A percentile compares a stretch with the other conserved stretches of the same genome.
These are phyloP conservation scores for Alethe castanea DNA, from an alignment of 2,113 vertebrate genomes.

Conservation along the genomic window DNA sequence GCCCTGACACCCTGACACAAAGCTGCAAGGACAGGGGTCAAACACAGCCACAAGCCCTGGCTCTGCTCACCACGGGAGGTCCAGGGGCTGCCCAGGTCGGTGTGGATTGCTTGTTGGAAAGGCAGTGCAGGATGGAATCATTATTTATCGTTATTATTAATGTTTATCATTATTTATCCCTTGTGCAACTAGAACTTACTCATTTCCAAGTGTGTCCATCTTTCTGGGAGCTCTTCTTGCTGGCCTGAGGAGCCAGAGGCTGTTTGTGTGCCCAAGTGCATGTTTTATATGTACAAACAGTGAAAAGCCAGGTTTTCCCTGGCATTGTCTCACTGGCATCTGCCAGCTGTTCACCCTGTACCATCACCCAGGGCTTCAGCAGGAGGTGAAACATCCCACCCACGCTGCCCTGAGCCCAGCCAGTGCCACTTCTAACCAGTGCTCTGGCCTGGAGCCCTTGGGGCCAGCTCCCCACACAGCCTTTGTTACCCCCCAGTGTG, in stretches of 20 bases:
- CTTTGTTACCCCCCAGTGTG: no score
- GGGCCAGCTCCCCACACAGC: no score
- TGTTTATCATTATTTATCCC: not conserved
- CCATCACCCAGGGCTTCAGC: accelerated
- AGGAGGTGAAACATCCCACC: not conserved
- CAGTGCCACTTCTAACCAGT: not conserved
- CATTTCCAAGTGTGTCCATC: not conserved
- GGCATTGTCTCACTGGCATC: accelerated
- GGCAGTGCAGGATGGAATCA: not conserved
- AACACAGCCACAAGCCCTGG: accelerated
- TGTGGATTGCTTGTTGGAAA: not conserved
- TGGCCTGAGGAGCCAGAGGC: not conserved
- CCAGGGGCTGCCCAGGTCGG: not conserved
- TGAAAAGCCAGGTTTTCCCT: not conserved
- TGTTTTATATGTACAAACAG: no score
- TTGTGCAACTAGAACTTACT: not conserved
- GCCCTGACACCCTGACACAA: accelerated
- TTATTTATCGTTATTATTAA: no score
- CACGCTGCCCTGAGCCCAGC: accelerated
- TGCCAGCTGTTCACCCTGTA: not conserved
- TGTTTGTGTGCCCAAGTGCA: not conserved
- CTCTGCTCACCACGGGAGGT: not conserved
- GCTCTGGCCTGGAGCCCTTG: no score
- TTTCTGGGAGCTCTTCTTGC: not conserved
- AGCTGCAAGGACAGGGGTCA: not conserved